Conservation (phyloP, 1,140 invertebrate genomes). For the Drosophila subobscura region DNA sequence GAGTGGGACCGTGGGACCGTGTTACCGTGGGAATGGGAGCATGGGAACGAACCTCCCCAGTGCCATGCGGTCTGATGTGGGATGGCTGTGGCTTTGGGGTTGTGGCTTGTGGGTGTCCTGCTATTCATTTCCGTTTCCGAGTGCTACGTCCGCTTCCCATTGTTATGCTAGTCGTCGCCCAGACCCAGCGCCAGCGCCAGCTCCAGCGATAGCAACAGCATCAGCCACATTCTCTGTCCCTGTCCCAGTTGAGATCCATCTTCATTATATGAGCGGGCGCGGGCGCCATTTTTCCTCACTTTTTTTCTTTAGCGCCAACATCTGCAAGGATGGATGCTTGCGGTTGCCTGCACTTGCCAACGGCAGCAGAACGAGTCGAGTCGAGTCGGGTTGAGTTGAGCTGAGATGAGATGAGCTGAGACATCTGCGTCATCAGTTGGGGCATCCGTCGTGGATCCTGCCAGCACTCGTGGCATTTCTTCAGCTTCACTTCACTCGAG, state of each 20-base stretch:
- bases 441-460: constrained; percentile 27
- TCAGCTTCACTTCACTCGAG: constrained; percentile 69
- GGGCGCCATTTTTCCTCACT: not conserved
- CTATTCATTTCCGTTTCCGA: constrained; percentile 75
- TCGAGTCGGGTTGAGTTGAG: no score
- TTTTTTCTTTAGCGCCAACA: not conserved
- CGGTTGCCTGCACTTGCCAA: constrained; percentile 63
- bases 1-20: no score
- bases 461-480: constrained; percentile 63
- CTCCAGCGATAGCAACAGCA: no score
- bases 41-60: not conserved
- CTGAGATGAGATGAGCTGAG: constrained; percentile 2
- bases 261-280: constrained; percentile 43
- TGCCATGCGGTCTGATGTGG: constrained; percentile 8
- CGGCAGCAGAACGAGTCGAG: constrained; percentile 3
- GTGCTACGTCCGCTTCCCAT: constrained; percentile 64
- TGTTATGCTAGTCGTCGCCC: constrained; percentile 50
- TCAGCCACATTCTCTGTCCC: not conserved
- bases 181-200: no score
- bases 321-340: constrained; percentile 22
- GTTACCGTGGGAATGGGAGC: not conserved
- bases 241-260: constrained; percentile 45
- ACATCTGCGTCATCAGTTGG: constrained; percentile 6
- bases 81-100: constrained; percentile 29
- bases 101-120: constrained; percentile 59